Evolutionary conservation across 2,797 vertebrate genomes (phyloP), one percentile per base, ranked within the genome.

Genomic region (Phaenicophaeus curvirostris): DNA sequence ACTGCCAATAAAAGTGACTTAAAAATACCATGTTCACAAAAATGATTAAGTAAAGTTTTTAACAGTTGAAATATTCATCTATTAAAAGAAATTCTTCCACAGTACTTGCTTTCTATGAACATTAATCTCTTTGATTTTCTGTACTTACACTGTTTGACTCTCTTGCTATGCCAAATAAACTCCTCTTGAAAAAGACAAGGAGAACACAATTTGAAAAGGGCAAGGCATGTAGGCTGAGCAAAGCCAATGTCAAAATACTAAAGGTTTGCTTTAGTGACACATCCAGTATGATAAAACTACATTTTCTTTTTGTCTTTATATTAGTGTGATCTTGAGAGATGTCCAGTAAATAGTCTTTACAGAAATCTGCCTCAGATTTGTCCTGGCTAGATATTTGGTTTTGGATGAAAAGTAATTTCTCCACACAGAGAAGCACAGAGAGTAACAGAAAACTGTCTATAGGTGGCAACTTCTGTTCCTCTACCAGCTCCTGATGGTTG

Each of bases 361-460:
- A 87, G 69, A 75, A 86, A 69, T 62, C 30, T 75, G 23, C 11
- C 23, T 58, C 68, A 59, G 51, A 44, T 11, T 68, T 82, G 6
- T 71, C 37, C 57, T 59, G 39, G 7, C 42, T 72, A 35, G 20
- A 16, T 61, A 21, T 75, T 75, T 85, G 9, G 67, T 24, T 39
- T 71, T 92, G 27, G 18, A 7, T 83, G 42, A 85, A 77, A 7
- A 87, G 11, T 72, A 80, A 41, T 58, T 83, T 20, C 35, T 85
- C 39, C 42, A 9, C 31, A 15, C 18, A 55, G 28, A 72, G 84
- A 25, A 74, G 54, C 68, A 59, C 11, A 75, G 48, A 91, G 53
- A 89, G 55, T 80, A 92, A 93, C 21, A 94, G 51, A 96, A 85
- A 95, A 77, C 24, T 50, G 24, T 57, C 61, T 77, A n/a, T 16